Evolutionary conservation across 2,113 vertebrate genomes (phyloP).

Genomic region (Prinia subflava): DNA sequence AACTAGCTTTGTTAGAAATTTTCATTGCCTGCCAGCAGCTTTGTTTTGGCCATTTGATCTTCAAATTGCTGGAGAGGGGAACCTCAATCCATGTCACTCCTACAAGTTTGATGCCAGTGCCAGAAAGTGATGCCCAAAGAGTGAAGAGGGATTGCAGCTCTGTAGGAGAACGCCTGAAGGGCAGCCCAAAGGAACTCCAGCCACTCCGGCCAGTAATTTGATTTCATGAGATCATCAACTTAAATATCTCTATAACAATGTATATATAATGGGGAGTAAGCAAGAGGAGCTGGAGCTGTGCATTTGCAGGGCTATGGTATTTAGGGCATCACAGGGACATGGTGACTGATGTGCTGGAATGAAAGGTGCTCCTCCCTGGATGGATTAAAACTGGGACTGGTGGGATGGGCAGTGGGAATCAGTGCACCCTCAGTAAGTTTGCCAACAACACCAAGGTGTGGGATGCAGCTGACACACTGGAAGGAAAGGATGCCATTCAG

Average conservation of each 20-base stretch:
- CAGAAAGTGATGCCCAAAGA: neutral
- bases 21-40: neutral
- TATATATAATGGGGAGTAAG: neutral
- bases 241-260: neutral
- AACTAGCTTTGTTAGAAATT: neutral
- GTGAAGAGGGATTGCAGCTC: neutral
- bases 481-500: neutral
- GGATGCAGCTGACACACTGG: neutral
- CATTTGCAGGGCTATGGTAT: neutral
- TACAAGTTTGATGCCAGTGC: neutral
- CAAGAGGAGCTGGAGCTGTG: rapidly evolving
- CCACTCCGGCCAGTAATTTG: neutral
- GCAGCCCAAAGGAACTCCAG: neutral
- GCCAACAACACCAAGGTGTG: rapidly evolving
- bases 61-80: neutral
- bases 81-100: neutral
- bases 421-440: neutral
- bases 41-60: neutral
- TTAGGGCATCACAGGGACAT: neutral
- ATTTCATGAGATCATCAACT: neutral
- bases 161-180: neutral
- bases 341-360: neutral
- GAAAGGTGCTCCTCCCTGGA: neutral
- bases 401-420: neutral
- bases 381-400: neutral